Evolutionary conservation across 2,888 invertebrate species (phyloP).

Genomic region (Digitonthophagus gazella): DNA sequence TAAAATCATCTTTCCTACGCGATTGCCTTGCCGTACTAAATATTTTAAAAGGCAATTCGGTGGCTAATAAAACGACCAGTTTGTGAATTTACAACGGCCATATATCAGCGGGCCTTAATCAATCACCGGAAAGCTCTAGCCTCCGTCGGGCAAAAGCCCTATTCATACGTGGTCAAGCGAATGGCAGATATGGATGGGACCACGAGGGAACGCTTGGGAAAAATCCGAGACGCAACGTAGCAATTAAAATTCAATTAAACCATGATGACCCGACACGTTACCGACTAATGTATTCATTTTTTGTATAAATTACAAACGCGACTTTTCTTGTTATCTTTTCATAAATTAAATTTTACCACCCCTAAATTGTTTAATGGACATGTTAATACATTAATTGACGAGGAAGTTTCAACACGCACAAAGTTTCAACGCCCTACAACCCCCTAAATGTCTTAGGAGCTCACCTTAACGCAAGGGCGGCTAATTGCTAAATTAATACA

Average conservation of each 20-base stretch:
- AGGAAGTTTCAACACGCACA: background rate
- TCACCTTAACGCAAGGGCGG: slow-evolving; percentile 20
- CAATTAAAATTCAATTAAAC: slow-evolving; percentile 37
- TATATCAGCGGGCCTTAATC: slow-evolving; percentile 42
- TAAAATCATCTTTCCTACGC: background rate
- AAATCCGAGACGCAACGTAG: slow-evolving; percentile 28
- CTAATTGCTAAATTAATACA: slow-evolving; percentile 28
- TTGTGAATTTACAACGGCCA: slow-evolving; percentile 40
- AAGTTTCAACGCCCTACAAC: background rate
- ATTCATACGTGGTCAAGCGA: slow-evolving; percentile 46
- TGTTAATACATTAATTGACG: background rate
- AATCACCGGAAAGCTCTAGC: slow-evolving; percentile 35
- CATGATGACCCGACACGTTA: too few relatives aligned
- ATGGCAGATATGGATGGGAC: slow-evolving; percentile 43
- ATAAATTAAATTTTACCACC: too few relatives aligned
- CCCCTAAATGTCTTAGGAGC: slow-evolving; percentile 15
- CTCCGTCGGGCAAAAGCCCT: slow-evolving; percentile 33
- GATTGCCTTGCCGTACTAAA: slow-evolving; percentile 25
- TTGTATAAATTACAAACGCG: background rate
- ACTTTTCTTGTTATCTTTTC: too few relatives aligned
- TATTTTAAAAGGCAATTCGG: slow-evolving; percentile 37
- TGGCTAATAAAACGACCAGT: slow-evolving; percentile 42
- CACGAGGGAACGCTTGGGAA: slow-evolving; percentile 27
- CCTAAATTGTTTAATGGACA: background rate
- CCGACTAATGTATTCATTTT: too few relatives aligned